Evolutionary conservation across 2,888 invertebrate species (phyloP).

Genomic region (Dicyrtoma fusca): DNA sequence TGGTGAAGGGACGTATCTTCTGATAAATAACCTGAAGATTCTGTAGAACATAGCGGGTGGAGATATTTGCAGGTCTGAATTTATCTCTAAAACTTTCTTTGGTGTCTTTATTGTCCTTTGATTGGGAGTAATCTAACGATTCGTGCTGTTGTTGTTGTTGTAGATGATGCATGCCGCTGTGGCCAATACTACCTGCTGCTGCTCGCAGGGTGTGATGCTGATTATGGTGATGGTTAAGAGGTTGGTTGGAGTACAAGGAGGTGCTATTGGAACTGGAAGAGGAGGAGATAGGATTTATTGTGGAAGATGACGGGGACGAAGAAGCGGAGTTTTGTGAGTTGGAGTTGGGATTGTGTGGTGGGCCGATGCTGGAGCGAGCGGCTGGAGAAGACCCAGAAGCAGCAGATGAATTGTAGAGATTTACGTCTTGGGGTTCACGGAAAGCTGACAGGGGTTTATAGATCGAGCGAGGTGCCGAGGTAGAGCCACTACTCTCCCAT

Average conservation of each 20-base stretch:
- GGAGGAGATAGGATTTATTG: conserved; percentile 4
- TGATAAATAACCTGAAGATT: conserved; percentile 56
- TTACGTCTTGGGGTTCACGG: conserved; percentile 57
- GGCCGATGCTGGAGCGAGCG: conserved; percentile 37
- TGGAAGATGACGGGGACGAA: conserved; percentile 32
- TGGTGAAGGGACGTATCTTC: conserved; percentile 46
- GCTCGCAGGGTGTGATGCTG: neutral
- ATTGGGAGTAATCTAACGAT: conserved; percentile 26
- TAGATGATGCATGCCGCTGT: neutral
- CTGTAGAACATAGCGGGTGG: conserved; percentile 54
- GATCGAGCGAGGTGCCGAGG: conserved; percentile 55
- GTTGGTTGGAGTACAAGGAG: no score
- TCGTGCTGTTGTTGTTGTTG: conserved; percentile 19
- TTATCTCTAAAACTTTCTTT: neutral
- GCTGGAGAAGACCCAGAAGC: conserved; percentile 36
- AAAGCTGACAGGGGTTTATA: conserved; percentile 57
- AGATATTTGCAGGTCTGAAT: conserved; percentile 35
- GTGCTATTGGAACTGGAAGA: neutral
- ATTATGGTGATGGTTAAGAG: conserved; percentile 18
- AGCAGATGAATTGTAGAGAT: conserved; percentile 55
- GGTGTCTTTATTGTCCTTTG: neutral
- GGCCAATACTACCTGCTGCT: neutral
- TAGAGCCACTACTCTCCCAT: conserved; percentile 53
- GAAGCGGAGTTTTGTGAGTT: conserved; percentile 22
- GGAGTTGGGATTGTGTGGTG: conserved; percentile 37